Percentiles rank a stretch among this genome's conserved stretches.
Conservation (phyloP, 1,140 invertebrate genomes). For the Formica selysi region DNA sequence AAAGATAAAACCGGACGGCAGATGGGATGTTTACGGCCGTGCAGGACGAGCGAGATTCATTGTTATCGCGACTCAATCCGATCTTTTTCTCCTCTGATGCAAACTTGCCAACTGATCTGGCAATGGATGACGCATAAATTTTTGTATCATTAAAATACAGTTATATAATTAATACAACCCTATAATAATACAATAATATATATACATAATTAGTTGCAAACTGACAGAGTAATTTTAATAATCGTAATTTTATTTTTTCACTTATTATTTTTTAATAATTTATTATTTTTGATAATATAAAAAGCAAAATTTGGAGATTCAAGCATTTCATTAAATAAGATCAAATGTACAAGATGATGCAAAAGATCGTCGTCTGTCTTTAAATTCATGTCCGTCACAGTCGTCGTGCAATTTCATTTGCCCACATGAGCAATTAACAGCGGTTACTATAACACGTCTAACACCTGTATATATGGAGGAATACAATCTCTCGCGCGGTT, state of each 20-base stretch:
- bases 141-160: background rate
- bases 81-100: slow-evolving; percentile 38
- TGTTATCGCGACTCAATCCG: slow-evolving; percentile 65
- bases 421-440: slow-evolving; percentile 32
- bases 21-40: slow-evolving; percentile 77
- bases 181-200: too few species aligned
- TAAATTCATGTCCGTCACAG: background rate
- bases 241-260: too few species aligned
- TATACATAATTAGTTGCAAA: too few species aligned
- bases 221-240: too few species aligned
- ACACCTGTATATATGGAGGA: background rate
- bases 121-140: background rate
- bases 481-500: slow-evolving; percentile 43
- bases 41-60: slow-evolving; percentile 63
- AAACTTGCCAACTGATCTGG: slow-evolving; percentile 35
- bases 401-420: slow-evolving; percentile 35
- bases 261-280: too few species aligned
- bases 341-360: background rate
- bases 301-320: background rate
- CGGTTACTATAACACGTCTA: slow-evolving; percentile 21
- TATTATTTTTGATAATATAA: background rate
- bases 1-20: slow-evolving; percentile 84
- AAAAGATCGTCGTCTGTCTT: slow-evolving; percentile 16
- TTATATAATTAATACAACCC: background rate
- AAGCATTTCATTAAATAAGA: background rate